Base-by-base conservation (phyloP, 2,888 invertebrate genomes). In the Tortrix viridana region DNA sequence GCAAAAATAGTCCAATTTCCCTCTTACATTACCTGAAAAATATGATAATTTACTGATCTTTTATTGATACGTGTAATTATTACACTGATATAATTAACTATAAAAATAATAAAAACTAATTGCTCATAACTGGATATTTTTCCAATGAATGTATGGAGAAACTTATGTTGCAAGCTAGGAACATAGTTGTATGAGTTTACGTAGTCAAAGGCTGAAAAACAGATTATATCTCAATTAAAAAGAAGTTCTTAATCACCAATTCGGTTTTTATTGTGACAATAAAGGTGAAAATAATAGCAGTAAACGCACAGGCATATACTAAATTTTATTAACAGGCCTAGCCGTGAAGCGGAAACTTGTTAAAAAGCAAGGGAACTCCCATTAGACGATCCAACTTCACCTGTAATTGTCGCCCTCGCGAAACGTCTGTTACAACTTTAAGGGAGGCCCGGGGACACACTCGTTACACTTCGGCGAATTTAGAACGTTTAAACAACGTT, bases 351-450 rank as follows among this genome's bases (percentile, higher is more conserved):
- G 78, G 82, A 77, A 86, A 87, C 82, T 88, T 86, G 87, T 89
- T 88, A 84, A 84, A 87, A 88, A 89, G 86, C 86, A 81, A 77
- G 81, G 18, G 77, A 89, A 85, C 81, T 82, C 78, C 82, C 82
- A 83, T 86, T 85, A 85, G 74, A 68, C 77, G 80, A 72, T 71
- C 74, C 79, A 83, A 74, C 60, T 68, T 68, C 43, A 61, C 63
- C 63, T 58, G 68, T 67, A 67, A 67, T 67, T 63, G 66, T 55
- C 61, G 54, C 55, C 63, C 56, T 46, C 26, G 57, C 41, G 41
- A 43, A 56, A 55, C 60, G 62, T 62, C 38, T 56, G 48, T 52
- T 20, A 18, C 49, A 16, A 38, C 20, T 65, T 50, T 20, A 23
- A 43, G 26, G 12, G 32, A 32, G 54, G 43, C 32, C 4, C 22